Evolutionary conservation across 2,797 vertebrate genomes (phyloP).

Genomic region (Tokudaia muenninki): DNA sequence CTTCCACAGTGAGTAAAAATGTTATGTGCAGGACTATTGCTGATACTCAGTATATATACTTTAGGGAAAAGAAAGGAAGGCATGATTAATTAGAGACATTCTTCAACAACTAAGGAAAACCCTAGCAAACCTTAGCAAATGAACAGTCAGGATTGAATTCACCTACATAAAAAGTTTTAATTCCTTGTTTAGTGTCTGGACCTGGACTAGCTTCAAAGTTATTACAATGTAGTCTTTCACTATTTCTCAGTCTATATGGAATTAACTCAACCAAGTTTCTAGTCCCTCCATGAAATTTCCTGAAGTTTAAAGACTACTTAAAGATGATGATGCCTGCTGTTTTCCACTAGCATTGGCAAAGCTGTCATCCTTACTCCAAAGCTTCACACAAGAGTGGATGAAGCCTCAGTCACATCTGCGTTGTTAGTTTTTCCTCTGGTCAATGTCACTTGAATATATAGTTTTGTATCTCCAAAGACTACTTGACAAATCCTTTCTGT

Average conservation of each 20-base stretch:
- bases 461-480: neutral
- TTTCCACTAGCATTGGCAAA: neutral
- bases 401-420: neutral
- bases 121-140: neutral
- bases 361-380: neutral
- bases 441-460: neutral
- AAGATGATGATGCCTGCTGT: neutral
- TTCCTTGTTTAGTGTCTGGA: neutral
- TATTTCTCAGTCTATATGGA: neutral
- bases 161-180: neutral
- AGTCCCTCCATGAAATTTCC: fast-evolving
- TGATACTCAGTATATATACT: neutral
- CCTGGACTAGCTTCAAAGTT: neutral
- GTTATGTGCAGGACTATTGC: neutral
- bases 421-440: neutral
- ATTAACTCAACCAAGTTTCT: neutral
- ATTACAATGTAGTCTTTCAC: neutral
- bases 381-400: neutral
- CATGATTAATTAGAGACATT: neutral
- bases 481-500: neutral
- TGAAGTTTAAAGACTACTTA: neutral
- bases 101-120: neutral
- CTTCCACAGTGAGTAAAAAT: neutral
- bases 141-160: neutral
- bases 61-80: neutral